These are phyloP conservation scores for Callimorpha dominula DNA, from an alignment of 2,888 invertebrate species.

Conservation along the genomic window DNA sequence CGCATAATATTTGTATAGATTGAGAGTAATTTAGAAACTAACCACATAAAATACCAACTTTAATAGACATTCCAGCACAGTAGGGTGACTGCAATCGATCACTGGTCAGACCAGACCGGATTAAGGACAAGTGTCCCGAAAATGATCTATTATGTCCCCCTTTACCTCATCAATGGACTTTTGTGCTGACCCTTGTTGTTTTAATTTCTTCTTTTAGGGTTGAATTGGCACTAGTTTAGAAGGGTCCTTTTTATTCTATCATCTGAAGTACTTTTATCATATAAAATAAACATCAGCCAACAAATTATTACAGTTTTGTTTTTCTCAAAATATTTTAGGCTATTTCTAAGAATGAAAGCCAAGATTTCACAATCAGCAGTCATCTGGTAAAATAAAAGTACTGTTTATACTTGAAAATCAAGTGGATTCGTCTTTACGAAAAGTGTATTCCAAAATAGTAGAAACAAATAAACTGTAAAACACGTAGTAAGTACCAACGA, in stretches of 20 bases:
- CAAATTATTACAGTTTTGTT: background rate
- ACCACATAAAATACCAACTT: conserved; percentile 47
- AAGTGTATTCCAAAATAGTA: conserved; percentile 20
- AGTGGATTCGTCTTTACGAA: background rate
- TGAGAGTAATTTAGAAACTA: conserved; percentile 38
- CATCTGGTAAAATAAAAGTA: background rate
- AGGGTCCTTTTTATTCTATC: conserved; percentile 25
- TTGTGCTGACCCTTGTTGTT: conserved; percentile 80
- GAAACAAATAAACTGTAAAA: conserved; percentile 33
- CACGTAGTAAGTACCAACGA: conserved; percentile 52
- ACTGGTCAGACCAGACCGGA: conserved; percentile 69
- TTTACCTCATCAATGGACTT: conserved; percentile 84
- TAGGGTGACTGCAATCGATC: conserved; percentile 60
- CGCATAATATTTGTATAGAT: conserved; percentile 34
- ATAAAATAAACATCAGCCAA: background rate
- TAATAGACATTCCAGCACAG: conserved; percentile 69
- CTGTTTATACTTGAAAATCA: background rate
- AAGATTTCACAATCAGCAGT: background rate
- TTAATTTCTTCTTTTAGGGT: conserved; percentile 82
- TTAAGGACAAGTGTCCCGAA: conserved; percentile 84
- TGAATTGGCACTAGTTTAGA: conserved; percentile 58
- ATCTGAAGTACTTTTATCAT: background rate
- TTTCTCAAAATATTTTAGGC: background rate
- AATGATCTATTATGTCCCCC: conserved; percentile 85
- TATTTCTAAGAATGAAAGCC: background rate